Evolutionary conservation across 2,113 vertebrate species (phyloP).

Genomic region (Phodopus roborovskii): DNA sequence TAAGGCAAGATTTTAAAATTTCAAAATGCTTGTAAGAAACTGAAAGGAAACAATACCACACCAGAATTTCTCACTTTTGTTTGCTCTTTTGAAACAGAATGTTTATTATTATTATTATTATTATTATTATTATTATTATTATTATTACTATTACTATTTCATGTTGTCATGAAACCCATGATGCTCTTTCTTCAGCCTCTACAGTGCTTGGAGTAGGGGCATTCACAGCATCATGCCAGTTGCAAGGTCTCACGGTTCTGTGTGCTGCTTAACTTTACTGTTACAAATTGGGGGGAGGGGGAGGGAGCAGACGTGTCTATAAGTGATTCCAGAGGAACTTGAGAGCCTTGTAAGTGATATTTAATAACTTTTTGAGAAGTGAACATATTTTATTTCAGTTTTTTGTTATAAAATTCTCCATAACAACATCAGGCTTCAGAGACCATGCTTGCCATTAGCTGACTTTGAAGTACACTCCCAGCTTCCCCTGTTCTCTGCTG

Average conservation of each 20-base stretch:
- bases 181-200: neutral
- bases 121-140: too few species aligned
- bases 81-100: neutral
- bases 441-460: neutral
- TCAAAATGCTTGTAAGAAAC: neutral
- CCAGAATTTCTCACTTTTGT: neutral
- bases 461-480: neutral
- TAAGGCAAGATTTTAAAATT: neutral
- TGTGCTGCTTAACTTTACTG: neutral
- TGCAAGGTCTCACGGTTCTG: neutral
- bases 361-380: neutral
- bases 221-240: too few species aligned
- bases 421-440: neutral
- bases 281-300: neutral
- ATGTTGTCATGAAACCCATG: neutral
- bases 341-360: neutral
- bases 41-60: neutral
- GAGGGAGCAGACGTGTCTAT: neutral
- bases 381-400: neutral
- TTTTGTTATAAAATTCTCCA: neutral
- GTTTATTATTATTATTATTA: too few species aligned
- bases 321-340: neutral
- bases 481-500: neutral
- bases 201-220: too few species aligned
- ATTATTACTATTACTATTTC: too few species aligned